Evolutionary conservation across 64 coral and sea anemone species (phyloP).

Genomic region (Dendronephthya gigantea): DNA sequence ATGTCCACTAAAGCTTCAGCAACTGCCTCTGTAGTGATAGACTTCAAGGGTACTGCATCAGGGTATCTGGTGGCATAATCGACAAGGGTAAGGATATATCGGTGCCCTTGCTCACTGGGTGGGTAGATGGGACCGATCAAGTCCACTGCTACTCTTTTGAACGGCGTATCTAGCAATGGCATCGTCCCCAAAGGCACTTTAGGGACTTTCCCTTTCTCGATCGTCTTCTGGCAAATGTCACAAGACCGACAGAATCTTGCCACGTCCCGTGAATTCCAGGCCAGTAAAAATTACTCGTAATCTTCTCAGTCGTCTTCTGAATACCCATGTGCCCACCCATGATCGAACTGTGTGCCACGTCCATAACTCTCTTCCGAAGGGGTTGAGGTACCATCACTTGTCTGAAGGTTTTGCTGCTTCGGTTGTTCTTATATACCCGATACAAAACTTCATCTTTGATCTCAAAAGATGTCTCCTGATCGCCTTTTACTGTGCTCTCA

Average conservation of each 20-base stretch:
- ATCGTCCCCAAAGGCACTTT: constrained; percentile 36
- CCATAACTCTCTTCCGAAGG: constrained; percentile 32
- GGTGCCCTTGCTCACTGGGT: neutral
- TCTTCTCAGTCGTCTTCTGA: constrained; percentile 36
- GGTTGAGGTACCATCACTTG: constrained; percentile 44
- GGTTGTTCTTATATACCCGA: neutral
- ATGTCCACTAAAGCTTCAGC: neutral
- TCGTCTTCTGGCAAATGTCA: constrained; percentile 52
- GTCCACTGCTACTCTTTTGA: constrained; percentile 15
- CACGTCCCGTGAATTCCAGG: constrained; percentile 46
- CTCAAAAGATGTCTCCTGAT: neutral
- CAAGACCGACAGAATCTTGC: constrained; percentile 31
- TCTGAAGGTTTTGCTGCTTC: neutral
- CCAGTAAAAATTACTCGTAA: constrained; percentile 45
- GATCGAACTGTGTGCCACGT: constrained; percentile 41
- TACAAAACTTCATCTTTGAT: neutral
- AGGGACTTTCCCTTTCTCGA: constrained; percentile 26
- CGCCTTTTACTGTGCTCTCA: neutral
- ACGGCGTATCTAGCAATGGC: constrained; percentile 35
- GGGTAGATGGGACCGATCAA: neutral
- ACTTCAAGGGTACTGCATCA: constrained; percentile 10
- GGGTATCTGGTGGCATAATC: neutral
- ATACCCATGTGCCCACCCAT: constrained; percentile 44
- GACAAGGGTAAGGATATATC: neutral
- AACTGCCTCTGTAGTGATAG: neutral